Evolutionary conservation across 2,113 vertebrate genomes (phyloP).

Genomic region (Dicerorhinus sumatrensis): DNA sequence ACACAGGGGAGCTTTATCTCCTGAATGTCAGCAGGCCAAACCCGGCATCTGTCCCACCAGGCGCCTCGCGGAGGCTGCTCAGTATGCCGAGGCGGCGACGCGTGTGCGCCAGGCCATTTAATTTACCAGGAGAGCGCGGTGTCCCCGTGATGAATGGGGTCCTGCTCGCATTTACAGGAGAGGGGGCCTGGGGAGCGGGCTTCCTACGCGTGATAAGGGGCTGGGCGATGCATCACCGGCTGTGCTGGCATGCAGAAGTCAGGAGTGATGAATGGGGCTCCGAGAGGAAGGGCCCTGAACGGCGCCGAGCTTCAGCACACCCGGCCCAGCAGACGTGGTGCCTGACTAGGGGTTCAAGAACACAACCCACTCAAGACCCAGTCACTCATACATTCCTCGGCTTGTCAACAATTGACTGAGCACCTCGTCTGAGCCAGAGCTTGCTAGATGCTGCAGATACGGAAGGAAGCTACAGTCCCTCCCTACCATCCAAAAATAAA

Average conservation of each 20-base stretch:
- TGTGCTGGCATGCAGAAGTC: neutral
- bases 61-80: neutral
- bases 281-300: neutral
- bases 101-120: conserved; percentile 19
- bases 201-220: conserved; percentile 77
- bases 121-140: conserved; percentile 58
- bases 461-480: neutral
- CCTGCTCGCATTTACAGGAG: conserved; percentile 80
- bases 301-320: neutral
- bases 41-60: neutral
- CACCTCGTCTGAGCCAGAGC: neutral
- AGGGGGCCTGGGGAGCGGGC: neutral
- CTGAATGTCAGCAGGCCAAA: neutral
- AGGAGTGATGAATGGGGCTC: conserved; percentile 74
- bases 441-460: neutral
- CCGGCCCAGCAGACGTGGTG: neutral
- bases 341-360: conserved; percentile 38
- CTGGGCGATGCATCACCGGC: conserved; percentile 71
- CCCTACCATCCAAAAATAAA: neutral
- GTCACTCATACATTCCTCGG: neutral
- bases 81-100: conserved; percentile 42
- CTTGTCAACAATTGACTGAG: neutral
- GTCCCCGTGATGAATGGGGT: conserved; percentile 83
- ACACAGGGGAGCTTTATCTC: conserved; percentile 24
- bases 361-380: neutral